A percentile compares a stretch with the other conserved stretches of the same genome.
Conservation (phyloP, 2,797 vertebrate species). For the Pteropus rufus region DNA sequence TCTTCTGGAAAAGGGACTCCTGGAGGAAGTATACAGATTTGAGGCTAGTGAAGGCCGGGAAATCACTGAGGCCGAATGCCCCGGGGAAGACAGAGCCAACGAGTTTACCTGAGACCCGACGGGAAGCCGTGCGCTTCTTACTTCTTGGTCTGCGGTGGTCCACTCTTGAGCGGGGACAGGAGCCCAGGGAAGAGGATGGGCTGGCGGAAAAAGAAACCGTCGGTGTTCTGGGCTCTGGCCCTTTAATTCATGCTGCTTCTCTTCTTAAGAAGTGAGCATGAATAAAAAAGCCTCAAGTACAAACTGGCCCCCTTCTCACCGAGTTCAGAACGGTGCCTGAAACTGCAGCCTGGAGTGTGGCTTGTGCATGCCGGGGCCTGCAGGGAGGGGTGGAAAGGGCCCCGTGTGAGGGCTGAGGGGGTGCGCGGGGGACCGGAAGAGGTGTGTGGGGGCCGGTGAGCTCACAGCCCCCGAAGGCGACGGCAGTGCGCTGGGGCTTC, state of each 20-base stretch:
- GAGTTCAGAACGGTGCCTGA: background rate
- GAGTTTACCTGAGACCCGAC: slow-evolving; percentile 25
- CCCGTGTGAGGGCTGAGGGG: no score
- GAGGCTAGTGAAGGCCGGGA: background rate
- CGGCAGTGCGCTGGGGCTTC: background rate
- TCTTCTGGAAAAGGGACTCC: slow-evolving; percentile 1
- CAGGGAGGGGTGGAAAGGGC: background rate
- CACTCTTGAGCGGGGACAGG: slow-evolving; percentile 38
- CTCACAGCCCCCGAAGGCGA: no score
- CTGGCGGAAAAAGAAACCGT: slow-evolving; percentile 46
- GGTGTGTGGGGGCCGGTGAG: no score
- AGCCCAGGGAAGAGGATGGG: slow-evolving; percentile 46
- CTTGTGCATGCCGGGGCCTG: background rate
- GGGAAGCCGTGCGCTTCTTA: slow-evolving; percentile 25
- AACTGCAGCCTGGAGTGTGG: background rate
- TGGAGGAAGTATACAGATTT: background rate
- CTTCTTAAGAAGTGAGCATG: background rate
- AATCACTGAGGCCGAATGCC: background rate
- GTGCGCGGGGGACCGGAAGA: no score
- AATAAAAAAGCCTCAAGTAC: background rate
- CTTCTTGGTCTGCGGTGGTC: slow-evolving; percentile 37
- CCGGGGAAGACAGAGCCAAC: background rate
- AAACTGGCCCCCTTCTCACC: background rate
- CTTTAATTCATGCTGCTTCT: background rate
- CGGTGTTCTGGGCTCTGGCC: background rate